Conservation (phyloP, 2,797 vertebrate species). For the Loris lydekkerianus region DNA sequence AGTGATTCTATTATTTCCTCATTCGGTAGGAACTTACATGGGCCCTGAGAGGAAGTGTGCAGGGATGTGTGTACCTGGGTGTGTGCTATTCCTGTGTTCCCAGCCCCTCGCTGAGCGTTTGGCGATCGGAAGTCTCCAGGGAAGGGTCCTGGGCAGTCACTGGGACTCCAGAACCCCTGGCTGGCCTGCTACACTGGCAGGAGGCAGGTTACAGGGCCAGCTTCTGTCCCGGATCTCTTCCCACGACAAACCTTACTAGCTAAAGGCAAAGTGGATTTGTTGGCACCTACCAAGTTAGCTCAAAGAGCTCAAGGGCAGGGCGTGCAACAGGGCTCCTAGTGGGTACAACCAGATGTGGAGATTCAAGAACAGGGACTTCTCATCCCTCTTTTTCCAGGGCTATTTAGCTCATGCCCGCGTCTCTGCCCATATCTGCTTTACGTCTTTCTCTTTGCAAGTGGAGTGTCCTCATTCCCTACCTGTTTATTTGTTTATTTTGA, state of each 20-base stretch:
- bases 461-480: background rate
- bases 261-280: background rate
- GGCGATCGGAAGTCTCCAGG: accelerated
- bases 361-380: background rate
- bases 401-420: too few relatives aligned
- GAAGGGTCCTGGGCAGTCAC: background rate
- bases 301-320: background rate
- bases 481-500: too few relatives aligned
- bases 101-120: background rate
- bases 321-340: background rate
- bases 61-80: accelerated
- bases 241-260: background rate
- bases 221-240: background rate
- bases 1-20: background rate
- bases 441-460: background rate
- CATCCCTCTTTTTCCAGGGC: background rate
- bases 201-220: background rate
- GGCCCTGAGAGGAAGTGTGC: background rate
- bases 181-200: too few relatives aligned
- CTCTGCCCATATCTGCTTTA: background rate
- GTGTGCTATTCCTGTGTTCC: accelerated
- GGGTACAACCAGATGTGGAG: background rate
- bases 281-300: background rate
- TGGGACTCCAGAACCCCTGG: background rate
- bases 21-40: background rate